These are phyloP conservation scores for Forbesichthys agassizii DNA, from an alignment of 2,113 vertebrate genomes.

Conservation along the genomic window DNA sequence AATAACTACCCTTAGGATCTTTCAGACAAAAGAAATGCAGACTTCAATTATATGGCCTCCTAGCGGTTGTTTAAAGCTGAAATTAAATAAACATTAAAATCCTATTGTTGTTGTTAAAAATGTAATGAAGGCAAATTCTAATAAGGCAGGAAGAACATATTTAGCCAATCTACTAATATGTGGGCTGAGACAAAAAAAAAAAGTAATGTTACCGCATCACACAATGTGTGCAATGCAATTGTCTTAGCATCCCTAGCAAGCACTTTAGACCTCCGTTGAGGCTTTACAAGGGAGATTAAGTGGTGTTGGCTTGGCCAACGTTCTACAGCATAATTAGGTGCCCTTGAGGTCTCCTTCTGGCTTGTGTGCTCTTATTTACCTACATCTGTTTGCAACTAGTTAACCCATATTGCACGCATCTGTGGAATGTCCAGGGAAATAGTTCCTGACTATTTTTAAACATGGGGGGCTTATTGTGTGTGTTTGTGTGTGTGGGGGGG, in stretches of 20 bases:
- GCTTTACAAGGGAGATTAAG: constrained; percentile 37
- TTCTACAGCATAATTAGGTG: constrained; percentile 37
- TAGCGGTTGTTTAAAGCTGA: constrained; percentile 1
- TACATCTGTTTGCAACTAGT: constrained; percentile 73
- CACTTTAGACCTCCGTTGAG: background rate
- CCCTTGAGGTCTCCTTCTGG: constrained; percentile 34
- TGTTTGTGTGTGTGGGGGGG: too few species aligned
- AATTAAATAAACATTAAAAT: background rate
- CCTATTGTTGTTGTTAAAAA: too few species aligned
- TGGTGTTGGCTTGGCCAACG: constrained; percentile 31
- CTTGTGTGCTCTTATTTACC: constrained; percentile 38
- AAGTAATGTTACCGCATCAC: too few species aligned
- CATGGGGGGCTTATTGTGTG: too few species aligned
- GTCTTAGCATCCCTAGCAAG: too few species aligned
- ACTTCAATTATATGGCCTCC: background rate
- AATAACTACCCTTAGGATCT: constrained; percentile 1
- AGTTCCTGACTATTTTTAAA: background rate
- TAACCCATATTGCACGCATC: constrained; percentile 28
- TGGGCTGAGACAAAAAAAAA: too few species aligned
- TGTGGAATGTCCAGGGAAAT: constrained; percentile 46
- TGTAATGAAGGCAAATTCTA: too few species aligned
- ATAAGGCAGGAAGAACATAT: too few species aligned
- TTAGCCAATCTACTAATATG: too few species aligned
- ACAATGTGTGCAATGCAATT: too few species aligned
- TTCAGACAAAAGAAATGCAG: constrained; percentile 9